Evolutionary conservation across 2,888 invertebrate genomes (phyloP).

Genomic region (Tridacna crocea): DNA sequence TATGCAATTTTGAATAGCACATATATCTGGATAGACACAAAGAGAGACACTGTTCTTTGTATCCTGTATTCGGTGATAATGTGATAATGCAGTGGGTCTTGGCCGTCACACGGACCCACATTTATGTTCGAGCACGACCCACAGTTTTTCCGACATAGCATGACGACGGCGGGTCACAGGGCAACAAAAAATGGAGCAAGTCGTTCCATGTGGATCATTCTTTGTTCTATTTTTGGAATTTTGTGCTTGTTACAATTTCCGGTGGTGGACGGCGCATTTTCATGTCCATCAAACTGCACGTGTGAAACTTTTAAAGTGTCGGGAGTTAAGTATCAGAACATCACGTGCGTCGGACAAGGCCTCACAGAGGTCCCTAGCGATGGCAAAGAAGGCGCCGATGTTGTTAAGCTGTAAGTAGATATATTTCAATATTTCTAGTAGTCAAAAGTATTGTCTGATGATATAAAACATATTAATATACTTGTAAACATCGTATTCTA

Average conservation of each 20-base stretch:
- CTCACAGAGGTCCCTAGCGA: constrained; percentile 43
- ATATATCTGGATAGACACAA: background rate
- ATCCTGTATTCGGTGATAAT: background rate
- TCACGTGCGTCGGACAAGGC: constrained; percentile 36
- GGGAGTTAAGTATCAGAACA: constrained; percentile 38
- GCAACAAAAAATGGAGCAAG: constrained; percentile 25
- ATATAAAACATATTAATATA: too few species aligned
- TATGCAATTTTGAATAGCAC: constrained; percentile 13
- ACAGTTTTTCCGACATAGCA: constrained; percentile 28
- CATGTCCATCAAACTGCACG: constrained; percentile 30
- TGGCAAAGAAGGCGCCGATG: constrained; percentile 46
- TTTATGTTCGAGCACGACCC: constrained; percentile 7
- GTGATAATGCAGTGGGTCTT: constrained; percentile 18
- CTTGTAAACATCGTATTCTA: too few species aligned
- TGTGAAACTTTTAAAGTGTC: constrained; percentile 24
- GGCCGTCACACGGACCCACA: constrained; percentile 25
- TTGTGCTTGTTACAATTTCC: constrained; percentile 38
- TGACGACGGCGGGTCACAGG: background rate
- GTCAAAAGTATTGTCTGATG: too few species aligned
- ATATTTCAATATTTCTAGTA: too few species aligned
- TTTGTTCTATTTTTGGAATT: constrained; percentile 38
- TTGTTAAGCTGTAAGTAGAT: constrained; percentile 50
- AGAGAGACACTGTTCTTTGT: background rate
- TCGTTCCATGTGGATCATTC: constrained; percentile 17
- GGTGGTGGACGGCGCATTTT: constrained; percentile 24